Evolutionary conservation across 2,888 invertebrate species (phyloP), one percentile per base, ranked within the genome.

Genomic region (Panopea generosa): DNA sequence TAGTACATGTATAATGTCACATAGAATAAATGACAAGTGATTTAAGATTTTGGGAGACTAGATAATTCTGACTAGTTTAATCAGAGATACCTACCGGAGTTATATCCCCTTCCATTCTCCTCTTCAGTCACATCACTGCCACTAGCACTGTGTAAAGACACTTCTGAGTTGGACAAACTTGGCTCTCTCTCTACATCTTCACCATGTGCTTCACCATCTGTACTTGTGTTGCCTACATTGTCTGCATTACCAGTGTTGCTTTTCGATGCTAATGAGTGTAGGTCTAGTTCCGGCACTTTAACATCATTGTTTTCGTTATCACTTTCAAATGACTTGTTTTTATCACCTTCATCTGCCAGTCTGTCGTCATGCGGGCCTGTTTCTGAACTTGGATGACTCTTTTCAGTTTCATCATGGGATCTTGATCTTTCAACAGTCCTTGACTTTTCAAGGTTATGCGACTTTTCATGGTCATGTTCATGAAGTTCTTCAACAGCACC

Each of bases 41-140:
- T n/a, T n/a, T n/a, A n/a, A n/a, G n/a, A n/a, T n/a, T n/a, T n/a
- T n/a, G n/a, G n/a, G n/a, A n/a, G n/a, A n/a, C n/a, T n/a, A n/a
- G n/a, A n/a, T n/a, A n/a, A n/a, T n/a, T n/a, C n/a, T n/a, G n/a
- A n/a, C n/a, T n/a, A n/a, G n/a, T n/a, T n/a, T n/a, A n/a, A n/a
- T n/a, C n/a, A n/a, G n/a, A n/a, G n/a, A n/a, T n/a, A n/a, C n/a
- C n/a, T n/a, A 71, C 78, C 78, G 47, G 83, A 83, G 43, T 78
- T 66, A 38, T 53, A 81, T 18, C 60, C 72, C 14, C 50, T 66
- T 3, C 63, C 78, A 20, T 79, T 72, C 16, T 77, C 82, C 22
- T 81, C 78, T n/a, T 81, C 83, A 38, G 80, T 79, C 16, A 81
- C 66, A 60, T 84, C 82, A 69, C 81, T 84, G 33, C 81, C 78